Percentiles rank a stretch among this genome's conserved stretches.
Conservation (phyloP, 2,797 vertebrate genomes). For the Pantherophis vulpinus region DNA sequence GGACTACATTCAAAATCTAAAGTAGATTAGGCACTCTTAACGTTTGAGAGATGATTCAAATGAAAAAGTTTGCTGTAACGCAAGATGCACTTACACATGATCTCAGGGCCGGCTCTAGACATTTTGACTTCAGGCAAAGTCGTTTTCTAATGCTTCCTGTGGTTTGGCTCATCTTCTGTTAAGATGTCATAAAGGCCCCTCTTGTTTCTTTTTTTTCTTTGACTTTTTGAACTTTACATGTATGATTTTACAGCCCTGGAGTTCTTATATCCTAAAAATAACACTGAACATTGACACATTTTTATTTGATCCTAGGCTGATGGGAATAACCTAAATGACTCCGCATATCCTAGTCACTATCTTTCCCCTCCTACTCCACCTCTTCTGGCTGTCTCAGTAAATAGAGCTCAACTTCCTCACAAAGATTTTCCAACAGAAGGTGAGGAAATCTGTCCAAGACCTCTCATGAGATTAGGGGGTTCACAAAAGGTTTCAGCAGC, state of each 20-base stretch:
- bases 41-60: neutral
- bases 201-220: neutral
- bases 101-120: neutral
- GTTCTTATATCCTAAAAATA: slow-evolving; percentile 5
- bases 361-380: slow-evolving; percentile 64
- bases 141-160: neutral
- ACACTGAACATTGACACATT: slow-evolving; percentile 20
- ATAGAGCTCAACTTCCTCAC: slow-evolving; percentile 54
- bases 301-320: slow-evolving; percentile 61
- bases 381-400: slow-evolving; percentile 54
- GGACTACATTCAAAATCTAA: neutral
- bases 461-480: neutral
- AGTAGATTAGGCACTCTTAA: neutral
- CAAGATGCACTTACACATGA: neutral
- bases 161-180: neutral
- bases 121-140: neutral
- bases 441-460: slow-evolving; percentile 67
- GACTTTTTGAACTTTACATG: neutral
- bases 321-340: slow-evolving; percentile 48
- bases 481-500: neutral
- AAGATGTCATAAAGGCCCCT: neutral
- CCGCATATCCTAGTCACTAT: slow-evolving; percentile 52
- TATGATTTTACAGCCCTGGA: neutral
- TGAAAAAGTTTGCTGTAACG: neutral
- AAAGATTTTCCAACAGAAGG: slow-evolving; percentile 66